Base-by-base conservation (phyloP, 2,888 invertebrate genomes). In the Sussaba pulchella region DNA sequence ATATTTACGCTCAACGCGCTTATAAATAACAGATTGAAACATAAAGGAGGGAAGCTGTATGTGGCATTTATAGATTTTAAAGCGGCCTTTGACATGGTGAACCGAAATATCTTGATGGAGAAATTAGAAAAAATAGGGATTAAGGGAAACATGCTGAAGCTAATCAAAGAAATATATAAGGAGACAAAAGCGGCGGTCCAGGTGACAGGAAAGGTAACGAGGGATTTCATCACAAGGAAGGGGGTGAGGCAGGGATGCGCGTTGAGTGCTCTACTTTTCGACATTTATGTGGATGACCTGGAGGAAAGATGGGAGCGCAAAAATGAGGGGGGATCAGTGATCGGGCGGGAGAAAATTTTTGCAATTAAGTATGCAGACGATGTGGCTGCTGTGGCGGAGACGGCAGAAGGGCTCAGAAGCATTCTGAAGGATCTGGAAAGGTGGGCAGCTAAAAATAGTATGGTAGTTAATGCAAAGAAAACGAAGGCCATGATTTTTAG, bases 241-340 rank as follows among this genome's bases (percentile, higher is more conserved):
- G 82, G 82, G 8, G 70, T 83, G 0, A 81, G 77, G n/a, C 80
- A 83, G n/a, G 83, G 83, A 1, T 83, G 82, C 31, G 66, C 72
- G 8, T 39, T 83, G 9, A 81, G 82, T 61, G 64, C 77, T 8
- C 9, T 75, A 5, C 17, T 75, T 8, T 83, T 84, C 26, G 57
- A 64, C 4, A 17, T 83, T 8, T 81, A 75, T 47, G 66, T 80
- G 43, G 78, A 70, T 14, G 76, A 52, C 47, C 59, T 67, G 5
- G 75, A 78, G 43, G 47, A 6, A 14, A 39, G 52, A 8, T 69
- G 54, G 79, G 57, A 77, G 26, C 9, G 10, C 1, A 41, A 41
- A 41, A 12, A 12, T 12, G 41, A 41, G 9, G 41, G 41, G 10
- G 43, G 69, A 57, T 5, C 19, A 17, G 47, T 47, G 6, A 41